phyloP scores from a whole-genome alignment of 2,888 invertebrate species.

The Fragum fragum region DNA sequence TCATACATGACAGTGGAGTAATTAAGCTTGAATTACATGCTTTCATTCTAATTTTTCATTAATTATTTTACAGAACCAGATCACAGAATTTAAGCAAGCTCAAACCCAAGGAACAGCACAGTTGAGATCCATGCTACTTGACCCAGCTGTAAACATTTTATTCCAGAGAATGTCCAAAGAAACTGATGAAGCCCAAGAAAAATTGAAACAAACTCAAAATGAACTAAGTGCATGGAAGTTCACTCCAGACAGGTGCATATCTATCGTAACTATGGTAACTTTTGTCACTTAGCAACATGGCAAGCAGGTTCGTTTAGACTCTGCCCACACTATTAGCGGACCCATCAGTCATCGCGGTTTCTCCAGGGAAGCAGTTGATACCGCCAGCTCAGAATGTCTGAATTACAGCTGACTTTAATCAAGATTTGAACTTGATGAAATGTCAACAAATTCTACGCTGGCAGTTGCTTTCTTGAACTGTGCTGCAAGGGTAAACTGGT shows the following conservation, averaged over 20 bases:
- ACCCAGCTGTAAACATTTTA: constrained; percentile 98
- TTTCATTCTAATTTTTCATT: too few relatives aligned
- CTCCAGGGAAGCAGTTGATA: background rate
- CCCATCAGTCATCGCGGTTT: background rate
- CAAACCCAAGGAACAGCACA: constrained; percentile 93
- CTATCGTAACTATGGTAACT: constrained; percentile 72
- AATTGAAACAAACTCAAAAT: constrained; percentile 98
- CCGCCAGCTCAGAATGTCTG: constrained; percentile 24
- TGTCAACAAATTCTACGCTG: constrained; percentile 56
- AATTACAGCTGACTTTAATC: constrained; percentile 46
- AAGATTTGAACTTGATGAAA: constrained; percentile 35
- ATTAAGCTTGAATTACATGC: too few relatives aligned
- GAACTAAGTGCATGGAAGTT: constrained; percentile 99
- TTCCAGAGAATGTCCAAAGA: constrained; percentile 97
- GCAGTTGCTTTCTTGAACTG: constrained; percentile 47
- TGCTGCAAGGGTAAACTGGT: constrained; percentile 24
- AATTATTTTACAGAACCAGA: constrained; percentile 92
- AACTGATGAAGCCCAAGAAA: constrained; percentile 94
- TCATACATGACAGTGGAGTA: too few relatives aligned
- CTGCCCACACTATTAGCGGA: background rate
- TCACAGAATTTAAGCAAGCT: constrained; percentile 96
- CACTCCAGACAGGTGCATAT: constrained; percentile 95
- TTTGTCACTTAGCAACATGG: constrained; percentile 68
- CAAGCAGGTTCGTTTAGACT: constrained; percentile 12
- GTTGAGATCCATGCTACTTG: constrained; percentile 94